A percentile compares a stretch with the other conserved stretches of the same genome.
These are phyloP conservation scores for Enteromius anoplus DNA, from an alignment of 2,797 vertebrate species.

Conservation along the genomic window DNA sequence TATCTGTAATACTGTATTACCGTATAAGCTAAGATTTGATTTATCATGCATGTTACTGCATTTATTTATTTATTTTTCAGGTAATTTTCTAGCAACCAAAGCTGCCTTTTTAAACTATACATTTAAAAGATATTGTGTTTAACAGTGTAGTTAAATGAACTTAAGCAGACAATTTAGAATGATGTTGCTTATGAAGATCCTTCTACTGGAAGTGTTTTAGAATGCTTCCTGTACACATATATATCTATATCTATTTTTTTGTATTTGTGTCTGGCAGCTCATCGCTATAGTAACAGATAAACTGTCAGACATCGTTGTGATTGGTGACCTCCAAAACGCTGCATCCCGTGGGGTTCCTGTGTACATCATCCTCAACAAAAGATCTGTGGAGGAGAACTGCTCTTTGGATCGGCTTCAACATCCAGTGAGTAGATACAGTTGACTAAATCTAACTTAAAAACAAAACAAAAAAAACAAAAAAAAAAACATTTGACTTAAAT, in stretches of 20 bases:
- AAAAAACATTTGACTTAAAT: too few species aligned
- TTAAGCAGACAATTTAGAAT: not conserved
- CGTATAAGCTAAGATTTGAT: not conserved
- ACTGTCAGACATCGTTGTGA: constrained; percentile 83
- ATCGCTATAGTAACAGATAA: constrained; percentile 86
- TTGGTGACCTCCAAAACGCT: constrained; percentile 78
- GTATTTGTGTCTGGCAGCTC: constrained; percentile 70
- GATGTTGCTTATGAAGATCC: not conserved
- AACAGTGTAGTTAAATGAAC: not conserved
- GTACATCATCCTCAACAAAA: constrained; percentile 84
- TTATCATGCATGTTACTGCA: not conserved
- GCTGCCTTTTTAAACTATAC: not conserved
- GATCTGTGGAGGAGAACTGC: constrained; percentile 78
- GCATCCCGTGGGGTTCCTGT: constrained; percentile 80
- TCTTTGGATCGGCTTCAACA: constrained; percentile 74
- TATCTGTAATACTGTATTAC: not conserved
- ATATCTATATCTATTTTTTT: not conserved
- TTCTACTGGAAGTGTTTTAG: not conserved
- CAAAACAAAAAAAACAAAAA: too few species aligned
- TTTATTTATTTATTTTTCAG: not conserved
- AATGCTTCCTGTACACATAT: not conserved
- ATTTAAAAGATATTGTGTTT: not conserved
- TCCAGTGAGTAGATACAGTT: constrained; percentile 70
- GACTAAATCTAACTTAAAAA: not conserved
- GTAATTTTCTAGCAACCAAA: not conserved